Evolutionary conservation across 2,797 vertebrate genomes (phyloP), one percentile per base, ranked within the genome.

Genomic region (Diplodus sargus): DNA sequence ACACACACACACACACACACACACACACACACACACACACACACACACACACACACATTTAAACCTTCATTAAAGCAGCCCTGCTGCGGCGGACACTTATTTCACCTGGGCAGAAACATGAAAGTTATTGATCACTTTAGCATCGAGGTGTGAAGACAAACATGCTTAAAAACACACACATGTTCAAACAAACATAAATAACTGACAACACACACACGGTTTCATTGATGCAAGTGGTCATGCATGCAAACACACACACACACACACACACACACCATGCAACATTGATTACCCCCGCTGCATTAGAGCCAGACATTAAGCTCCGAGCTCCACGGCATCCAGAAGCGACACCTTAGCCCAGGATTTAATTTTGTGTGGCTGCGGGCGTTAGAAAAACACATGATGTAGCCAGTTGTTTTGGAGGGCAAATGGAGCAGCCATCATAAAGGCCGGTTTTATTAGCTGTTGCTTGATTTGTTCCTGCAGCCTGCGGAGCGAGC

Each of bases 381-480:
- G 95, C 92, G 86, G 93, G 94, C 80, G 95, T 96, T 97, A 96
- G 95, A 94, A 96, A 97, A 98, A 98, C 97, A 98, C 95, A 97
- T 96, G 96, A 97, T 97, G 97, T 96, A 96, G 96, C 95, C 95
- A 92, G 97, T 98, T 97, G 97, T 97, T 98, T 97, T 96, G 94
- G 93, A 90, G 92, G 92, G 93, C 90, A 91, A 87, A 88, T 70
- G 88, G 84, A 87, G 89, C 91, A 88, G 85, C 76, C 90, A 95
- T 96, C 95, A 95, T 97, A 97, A 98, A 97, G 95, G 94, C 94
- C 76, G 89, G 93, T 96, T 98, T 99, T 98, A 99, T 95, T 96
- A 98, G 97, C 97, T 99, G 98, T 97, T 94, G 95, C 96, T 95
- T 97, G 98, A 99, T 96, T 96, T 95, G 95, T 97, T 97, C 97